phyloP scores from a whole-genome alignment of 2,888 invertebrate species.

The Ormia ochracea region DNA sequence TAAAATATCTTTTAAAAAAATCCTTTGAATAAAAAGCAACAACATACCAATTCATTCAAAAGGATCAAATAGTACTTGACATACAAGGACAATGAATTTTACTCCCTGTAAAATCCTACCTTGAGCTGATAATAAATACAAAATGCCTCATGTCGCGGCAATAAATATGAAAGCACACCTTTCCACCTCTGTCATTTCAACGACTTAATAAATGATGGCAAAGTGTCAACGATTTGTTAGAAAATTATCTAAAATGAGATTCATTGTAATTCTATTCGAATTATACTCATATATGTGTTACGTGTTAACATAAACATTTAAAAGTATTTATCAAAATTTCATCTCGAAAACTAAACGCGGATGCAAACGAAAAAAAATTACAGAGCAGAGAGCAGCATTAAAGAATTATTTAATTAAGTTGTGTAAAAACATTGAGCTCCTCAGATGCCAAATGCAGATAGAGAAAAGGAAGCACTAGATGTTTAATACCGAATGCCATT shows the following conservation, averaged over 20 bases:
- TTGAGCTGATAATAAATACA: too few relatives aligned
- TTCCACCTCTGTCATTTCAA: not conserved
- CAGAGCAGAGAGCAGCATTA: too few relatives aligned
- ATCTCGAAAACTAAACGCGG: not conserved
- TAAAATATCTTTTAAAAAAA: too few relatives aligned
- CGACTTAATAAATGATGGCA: conserved; percentile 51
- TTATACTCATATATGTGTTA: conserved; percentile 16
- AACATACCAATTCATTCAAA: too few relatives aligned
- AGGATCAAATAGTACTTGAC: too few relatives aligned
- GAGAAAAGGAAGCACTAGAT: not conserved
- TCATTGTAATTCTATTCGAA: conserved; percentile 7
- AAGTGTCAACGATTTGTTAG: conserved; percentile 59
- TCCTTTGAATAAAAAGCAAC: too few relatives aligned
- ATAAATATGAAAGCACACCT: not conserved
- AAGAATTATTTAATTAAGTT: conserved; percentile 50
- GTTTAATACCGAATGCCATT: conserved; percentile 2
- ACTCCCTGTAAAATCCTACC: too few relatives aligned
- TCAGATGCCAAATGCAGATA: not conserved
- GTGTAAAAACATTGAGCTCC: not conserved
- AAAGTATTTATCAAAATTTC: conserved; percentile 53
- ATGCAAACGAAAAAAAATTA: not conserved
- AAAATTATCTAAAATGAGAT: conserved; percentile 45
- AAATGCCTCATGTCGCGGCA: too few relatives aligned
- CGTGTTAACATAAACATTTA: conserved; percentile 37
- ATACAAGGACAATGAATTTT: too few relatives aligned